Percentiles rank a stretch among this genome's conserved stretches.
Conservation (phyloP, 2,797 vertebrate genomes). For the Phoebastria nigripes region DNA sequence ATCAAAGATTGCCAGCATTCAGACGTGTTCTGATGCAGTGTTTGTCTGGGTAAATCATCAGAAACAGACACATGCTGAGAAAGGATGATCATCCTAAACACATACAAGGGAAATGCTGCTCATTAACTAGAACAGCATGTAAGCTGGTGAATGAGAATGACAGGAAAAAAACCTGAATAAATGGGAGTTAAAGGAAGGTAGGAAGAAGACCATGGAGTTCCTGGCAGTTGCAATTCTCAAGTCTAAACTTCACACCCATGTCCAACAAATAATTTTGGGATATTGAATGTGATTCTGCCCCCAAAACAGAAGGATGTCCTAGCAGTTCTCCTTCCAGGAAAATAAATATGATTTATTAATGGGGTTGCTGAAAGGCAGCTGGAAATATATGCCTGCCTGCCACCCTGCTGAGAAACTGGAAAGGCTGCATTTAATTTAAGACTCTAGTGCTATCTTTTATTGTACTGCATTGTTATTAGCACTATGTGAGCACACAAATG, state of each 20-base stretch:
- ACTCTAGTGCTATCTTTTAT: conserved; percentile 42
- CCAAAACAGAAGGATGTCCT: conserved; percentile 57
- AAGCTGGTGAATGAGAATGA: background rate
- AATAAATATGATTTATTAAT: conserved; percentile 52
- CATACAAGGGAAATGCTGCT: background rate
- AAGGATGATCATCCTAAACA: background rate
- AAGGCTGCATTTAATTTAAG: conserved; percentile 47
- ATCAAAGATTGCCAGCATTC: background rate
- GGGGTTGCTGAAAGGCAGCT: conserved; percentile 55
- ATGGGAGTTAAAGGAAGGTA: background rate
- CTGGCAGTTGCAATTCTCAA: conserved; percentile 4
- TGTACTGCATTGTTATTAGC: conserved; percentile 55
- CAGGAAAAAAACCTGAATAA: background rate
- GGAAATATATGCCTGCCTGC: conserved; percentile 52
- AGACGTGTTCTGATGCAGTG: background rate
- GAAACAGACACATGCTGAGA: conserved; percentile 1
- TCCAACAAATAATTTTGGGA: conserved; percentile 42
- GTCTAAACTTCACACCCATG: background rate
- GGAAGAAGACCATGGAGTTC: background rate
- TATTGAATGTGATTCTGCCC: conserved; percentile 33
- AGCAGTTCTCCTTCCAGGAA: conserved; percentile 49
- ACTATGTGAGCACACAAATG: conserved; percentile 29
- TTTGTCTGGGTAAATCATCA: conserved; percentile 9
- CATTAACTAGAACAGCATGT: background rate
- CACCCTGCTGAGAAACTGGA: conserved; percentile 57